These are phyloP conservation scores for Lasius fuliginosus DNA, from an alignment of 2,888 invertebrate genomes.

Conservation along the genomic window DNA sequence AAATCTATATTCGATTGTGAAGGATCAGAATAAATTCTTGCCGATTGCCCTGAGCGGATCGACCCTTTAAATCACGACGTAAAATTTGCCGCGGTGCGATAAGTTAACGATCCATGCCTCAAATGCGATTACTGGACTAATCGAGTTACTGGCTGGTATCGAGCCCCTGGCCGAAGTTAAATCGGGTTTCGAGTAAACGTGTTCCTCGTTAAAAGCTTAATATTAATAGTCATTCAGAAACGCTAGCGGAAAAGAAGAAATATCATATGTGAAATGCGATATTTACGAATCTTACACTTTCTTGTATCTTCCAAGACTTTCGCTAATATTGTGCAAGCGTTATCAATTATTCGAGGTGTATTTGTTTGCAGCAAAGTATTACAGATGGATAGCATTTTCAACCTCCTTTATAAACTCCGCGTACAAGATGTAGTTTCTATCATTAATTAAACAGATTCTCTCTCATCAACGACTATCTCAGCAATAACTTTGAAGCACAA, in stretches of 20 bases:
- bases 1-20: not conserved
- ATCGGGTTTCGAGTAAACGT: conserved; percentile 75
- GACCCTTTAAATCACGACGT: conserved; percentile 74
- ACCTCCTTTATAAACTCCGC: not conserved
- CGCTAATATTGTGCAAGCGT: not conserved
- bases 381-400: not conserved
- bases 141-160: conserved; percentile 78
- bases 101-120: conserved; percentile 81
- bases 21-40: conserved; percentile 47
- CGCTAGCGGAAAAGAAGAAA: conserved; percentile 30
- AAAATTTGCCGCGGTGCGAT: conserved; percentile 78
- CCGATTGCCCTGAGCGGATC: conserved; percentile 66
- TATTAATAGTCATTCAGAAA: conserved; percentile 72
- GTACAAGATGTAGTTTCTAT: not conserved
- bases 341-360: conserved; percentile 5
- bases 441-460: not conserved
- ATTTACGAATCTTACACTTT: not conserved
- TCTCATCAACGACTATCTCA: not conserved
- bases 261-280: not conserved
- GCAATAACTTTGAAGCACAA: not conserved
- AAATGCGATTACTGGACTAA: conserved; percentile 79
- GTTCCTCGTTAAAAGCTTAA: conserved; percentile 77
- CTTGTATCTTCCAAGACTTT: not conserved
- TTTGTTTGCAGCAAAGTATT: not conserved
- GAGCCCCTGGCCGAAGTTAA: conserved; percentile 74